Conservation (phyloP, 2,797 vertebrate species). For the Manis crassicaudata region DNA sequence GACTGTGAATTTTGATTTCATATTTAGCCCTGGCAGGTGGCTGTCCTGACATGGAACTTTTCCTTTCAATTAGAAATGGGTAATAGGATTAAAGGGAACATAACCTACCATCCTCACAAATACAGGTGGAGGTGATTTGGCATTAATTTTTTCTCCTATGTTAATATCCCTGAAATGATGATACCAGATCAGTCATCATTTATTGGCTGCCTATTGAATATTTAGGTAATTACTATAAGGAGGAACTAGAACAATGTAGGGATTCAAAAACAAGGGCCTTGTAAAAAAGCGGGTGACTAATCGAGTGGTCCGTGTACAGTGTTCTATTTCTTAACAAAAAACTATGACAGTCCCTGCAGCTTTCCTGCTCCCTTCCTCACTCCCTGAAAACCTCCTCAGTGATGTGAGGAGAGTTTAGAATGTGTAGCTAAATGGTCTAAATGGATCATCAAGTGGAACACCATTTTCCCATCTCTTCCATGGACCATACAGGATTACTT, state of each 20-base stretch:
- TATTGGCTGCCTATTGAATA: neutral
- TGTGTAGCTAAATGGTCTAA: neutral
- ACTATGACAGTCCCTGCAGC: neutral
- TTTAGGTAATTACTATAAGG: neutral
- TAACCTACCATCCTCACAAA: neutral
- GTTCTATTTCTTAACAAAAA: neutral
- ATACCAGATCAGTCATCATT: neutral
- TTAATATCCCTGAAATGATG: neutral
- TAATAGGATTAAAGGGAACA: neutral
- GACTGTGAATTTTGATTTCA: neutral
- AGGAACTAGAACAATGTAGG: neutral
- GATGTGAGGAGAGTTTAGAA: neutral
- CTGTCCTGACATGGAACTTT: neutral
- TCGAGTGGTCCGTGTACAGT: neutral
- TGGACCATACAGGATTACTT: neutral
- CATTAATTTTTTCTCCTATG: neutral
- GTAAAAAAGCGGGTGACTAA: neutral
- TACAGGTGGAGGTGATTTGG: neutral
- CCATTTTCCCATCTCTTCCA: neutral
- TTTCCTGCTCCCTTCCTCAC: neutral
- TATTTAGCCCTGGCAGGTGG: neutral
- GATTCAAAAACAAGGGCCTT: neutral
- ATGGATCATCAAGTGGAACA: fast-evolving
- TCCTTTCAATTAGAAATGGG: neutral
- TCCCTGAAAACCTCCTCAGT: neutral